Base-by-base conservation (phyloP, 2,113 vertebrate species). In the Parotia lawesii region DNA sequence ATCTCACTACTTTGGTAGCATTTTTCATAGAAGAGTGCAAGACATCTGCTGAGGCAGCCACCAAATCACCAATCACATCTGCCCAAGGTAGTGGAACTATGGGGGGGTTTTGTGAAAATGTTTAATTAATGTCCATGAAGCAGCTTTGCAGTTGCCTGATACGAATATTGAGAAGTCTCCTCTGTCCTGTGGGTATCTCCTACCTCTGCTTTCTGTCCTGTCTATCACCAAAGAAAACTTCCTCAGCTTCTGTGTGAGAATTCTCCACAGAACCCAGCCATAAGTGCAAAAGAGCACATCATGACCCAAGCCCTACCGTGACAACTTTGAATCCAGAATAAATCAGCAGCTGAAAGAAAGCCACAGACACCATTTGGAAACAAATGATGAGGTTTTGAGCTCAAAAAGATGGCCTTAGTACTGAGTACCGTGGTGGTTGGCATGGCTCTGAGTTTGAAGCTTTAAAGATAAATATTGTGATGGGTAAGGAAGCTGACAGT, bases 21-120 rank as follows among this genome's bases (percentile, higher is more conserved):
- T 42, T 70, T 37, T 77, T 62, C 9, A 17, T 47, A 66, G 29
- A 54, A 45, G 23, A 92, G 6, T 9, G 4, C 18, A 48, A 66
- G 7, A 65, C 29, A 28, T 12, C 69, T 66, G 20, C 44, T 70
- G n/a, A 61, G 31, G 22, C 37, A 91, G 70, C 38, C 7, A 28
- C 9, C 25, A 76, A 66, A 50, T 54, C 42, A 48, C 28, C 64
- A 66, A 35, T 28, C 28, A 28, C 20, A 61, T 54, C 40, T 66
- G 24, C 57, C 13, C 12, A 12, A 51, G 14, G n/a, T 5, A 57
- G 27, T 0, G 44, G 15, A 83, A 60, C 10, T 38, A 16, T 0
- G 5, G 5, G 5, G 6, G 1, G 6, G 5, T 6, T 7, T 23
- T 31, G n/a, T 42, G 56, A 67, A 56, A 80, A 60, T 24, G 42